Evolutionary conservation across 2,113 vertebrate species (phyloP).

Genomic region (Prionailurus viverrinus): DNA sequence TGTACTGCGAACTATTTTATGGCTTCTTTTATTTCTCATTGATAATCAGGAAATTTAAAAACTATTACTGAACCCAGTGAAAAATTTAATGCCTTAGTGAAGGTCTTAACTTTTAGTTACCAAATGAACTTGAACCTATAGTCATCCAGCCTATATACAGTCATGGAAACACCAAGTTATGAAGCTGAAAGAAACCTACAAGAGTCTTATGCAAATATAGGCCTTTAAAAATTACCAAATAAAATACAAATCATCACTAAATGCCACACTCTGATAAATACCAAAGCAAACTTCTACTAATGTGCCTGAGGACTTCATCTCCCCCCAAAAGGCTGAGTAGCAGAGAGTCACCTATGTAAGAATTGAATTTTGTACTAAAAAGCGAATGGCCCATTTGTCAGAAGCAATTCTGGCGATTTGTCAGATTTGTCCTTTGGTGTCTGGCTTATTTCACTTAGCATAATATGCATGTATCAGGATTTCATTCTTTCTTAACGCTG

Average conservation of each 20-base stretch:
- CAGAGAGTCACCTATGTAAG: neutral
- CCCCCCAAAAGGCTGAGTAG: neutral
- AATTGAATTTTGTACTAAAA: neutral
- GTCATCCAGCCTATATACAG: neutral
- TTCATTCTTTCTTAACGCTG: neutral
- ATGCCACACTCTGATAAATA: slow-evolving; percentile 9
- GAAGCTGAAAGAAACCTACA: neutral
- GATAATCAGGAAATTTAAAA: slow-evolving; percentile 56
- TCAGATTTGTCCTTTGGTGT: neutral
- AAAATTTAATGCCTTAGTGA: slow-evolving; percentile 14
- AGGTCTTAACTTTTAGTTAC: slow-evolving; percentile 23
- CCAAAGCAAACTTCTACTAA: neutral
- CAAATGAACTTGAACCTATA: neutral
- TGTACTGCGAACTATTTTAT: neutral
- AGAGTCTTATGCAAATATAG: neutral
- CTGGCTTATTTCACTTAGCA: neutral
- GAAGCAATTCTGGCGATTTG: neutral
- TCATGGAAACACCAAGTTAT: neutral
- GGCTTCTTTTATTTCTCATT: slow-evolving; percentile 46
- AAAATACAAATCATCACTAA: slow-evolving; percentile 48
- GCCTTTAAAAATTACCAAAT: slow-evolving; percentile 15
- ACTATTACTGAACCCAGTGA: neutral
- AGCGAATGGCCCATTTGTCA: neutral
- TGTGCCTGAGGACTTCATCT: neutral
- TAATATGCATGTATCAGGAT: neutral